Evolutionary conservation across 2,113 vertebrate genomes (phyloP).

Genomic region (Vicugna pacos): DNA sequence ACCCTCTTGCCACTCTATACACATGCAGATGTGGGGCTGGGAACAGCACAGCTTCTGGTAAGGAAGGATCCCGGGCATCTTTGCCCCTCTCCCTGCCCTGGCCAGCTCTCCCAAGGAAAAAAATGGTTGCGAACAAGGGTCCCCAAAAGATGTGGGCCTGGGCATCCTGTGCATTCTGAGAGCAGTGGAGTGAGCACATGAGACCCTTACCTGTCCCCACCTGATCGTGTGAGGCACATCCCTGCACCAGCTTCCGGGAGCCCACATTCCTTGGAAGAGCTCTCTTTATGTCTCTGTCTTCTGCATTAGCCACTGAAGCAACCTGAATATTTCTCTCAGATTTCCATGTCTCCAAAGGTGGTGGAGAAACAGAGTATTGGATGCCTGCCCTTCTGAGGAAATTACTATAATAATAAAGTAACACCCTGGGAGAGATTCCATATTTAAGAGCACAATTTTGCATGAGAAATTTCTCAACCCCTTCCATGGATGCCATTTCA

Average conservation of each 20-base stretch:
- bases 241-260: neutral
- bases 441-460: conserved; percentile 75
- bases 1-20: no score
- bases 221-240: neutral
- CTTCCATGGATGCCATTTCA: conserved; percentile 18
- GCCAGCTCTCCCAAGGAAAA: neutral
- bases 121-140: neutral
- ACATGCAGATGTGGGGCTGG: neutral
- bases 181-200: no score
- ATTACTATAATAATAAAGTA: conserved; percentile 78
- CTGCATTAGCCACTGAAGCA: conserved; percentile 60
- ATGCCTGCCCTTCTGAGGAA: conserved; percentile 76
- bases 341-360: conserved; percentile 56
- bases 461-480: conserved; percentile 67
- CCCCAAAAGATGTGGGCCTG: neutral
- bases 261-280: conserved; percentile 54
- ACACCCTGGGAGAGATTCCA: conserved; percentile 72
- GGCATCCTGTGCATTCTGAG: neutral
- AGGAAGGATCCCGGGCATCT: neutral
- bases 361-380: conserved; percentile 60
- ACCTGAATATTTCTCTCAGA: conserved; percentile 70
- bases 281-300: conserved; percentile 65
- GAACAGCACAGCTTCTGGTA: neutral
- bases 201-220: neutral
- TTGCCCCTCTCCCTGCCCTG: neutral